A percentile compares a stretch with the other conserved stretches of the same genome.
These are phyloP conservation scores for Nysson spinosus DNA, from an alignment of 2,888 invertebrate genomes.

Conservation along the genomic window DNA sequence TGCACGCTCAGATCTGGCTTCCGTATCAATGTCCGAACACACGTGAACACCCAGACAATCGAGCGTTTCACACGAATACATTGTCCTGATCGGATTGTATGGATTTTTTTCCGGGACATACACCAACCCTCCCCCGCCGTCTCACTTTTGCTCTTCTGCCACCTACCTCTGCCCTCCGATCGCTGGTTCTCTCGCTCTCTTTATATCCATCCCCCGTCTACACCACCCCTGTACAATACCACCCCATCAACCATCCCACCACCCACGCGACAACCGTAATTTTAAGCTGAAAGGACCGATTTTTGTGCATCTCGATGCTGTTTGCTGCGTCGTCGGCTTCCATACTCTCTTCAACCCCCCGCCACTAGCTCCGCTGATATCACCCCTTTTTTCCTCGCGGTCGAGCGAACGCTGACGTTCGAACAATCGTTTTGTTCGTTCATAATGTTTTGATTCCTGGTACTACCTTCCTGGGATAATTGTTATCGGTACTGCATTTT, in stretches of 20 bases:
- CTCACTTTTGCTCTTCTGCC: conserved; percentile 26
- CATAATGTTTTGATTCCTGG: conserved; percentile 48
- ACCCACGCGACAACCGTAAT: conserved; percentile 69
- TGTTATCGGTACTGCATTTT: conserved; percentile 27
- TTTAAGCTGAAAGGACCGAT: conserved; percentile 73
- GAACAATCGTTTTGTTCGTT: conserved; percentile 56
- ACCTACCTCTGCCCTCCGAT: conserved; percentile 6
- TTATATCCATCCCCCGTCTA: conserved; percentile 42
- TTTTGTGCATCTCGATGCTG: conserved; percentile 68
- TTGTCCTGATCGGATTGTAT: conserved; percentile 77
- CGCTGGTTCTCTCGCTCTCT: conserved; percentile 46
- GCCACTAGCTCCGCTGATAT: conserved; percentile 4
- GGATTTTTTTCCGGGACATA: conserved; percentile 76
- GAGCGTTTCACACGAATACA: conserved; percentile 75
- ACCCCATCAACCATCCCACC: conserved; percentile 62
- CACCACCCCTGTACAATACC: conserved; percentile 58
- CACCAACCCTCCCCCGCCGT: conserved; percentile 52
- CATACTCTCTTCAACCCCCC: conserved; percentile 33
- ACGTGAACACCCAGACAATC: conserved; percentile 74
- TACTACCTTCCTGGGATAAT: conserved; percentile 35
- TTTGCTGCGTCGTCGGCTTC: conserved; percentile 64
- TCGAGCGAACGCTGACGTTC: conserved; percentile 53
- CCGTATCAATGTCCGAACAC: conserved; percentile 72
- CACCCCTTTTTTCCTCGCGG: conserved; percentile 40
- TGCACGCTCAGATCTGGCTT: conserved; percentile 71